Base-by-base conservation (phyloP, 2,797 vertebrate genomes). In the Pangasius sanitwongsei region DNA sequence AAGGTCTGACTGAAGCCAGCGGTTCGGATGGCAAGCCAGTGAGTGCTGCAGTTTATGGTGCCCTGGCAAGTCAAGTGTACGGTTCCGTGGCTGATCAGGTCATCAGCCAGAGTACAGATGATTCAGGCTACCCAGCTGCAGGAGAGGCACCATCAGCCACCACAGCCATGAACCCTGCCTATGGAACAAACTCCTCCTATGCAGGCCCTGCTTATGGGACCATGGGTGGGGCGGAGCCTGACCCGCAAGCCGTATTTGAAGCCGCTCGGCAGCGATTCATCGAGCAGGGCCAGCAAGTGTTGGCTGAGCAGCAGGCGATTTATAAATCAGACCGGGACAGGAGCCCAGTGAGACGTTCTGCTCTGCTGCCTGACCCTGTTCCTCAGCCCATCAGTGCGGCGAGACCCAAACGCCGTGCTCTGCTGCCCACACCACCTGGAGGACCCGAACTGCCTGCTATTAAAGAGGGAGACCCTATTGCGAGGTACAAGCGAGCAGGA, bases 331-430 rank as follows among this genome's bases (percentile, higher is more conserved):
- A 97, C n/a, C 94, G 96, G 25, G 96, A 97, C 83, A 95, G 96
- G 88, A 96, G 96, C 89, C 96, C 96, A 7, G 95, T 96, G 80
- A 91, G 96, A 87, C 96, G 96, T 57, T 88, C 97, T 92, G 92
- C 96, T 89, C 93, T 99, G 93, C 94, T 99, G 89, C 92, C 97
- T 28, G 95, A 97, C 91, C 96, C 96, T 61, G 95, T 97, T 95
- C 96, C 96, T 0, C 95, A 96, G 75, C 95, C 95, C 18, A 95
- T 96, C 15, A 94, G 93, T 67, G 94, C 95, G 87, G 91, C 93
- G 11, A 93, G 95, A 88, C 90, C 95, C 31, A 96, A 96, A 89
- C 94, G 96, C 2, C 93, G 96, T 0, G 95, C 96, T 55, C 92
- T 97, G 57, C 95, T 97, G 70, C 96, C 96, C 0, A 97, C 96